Percentiles rank a stretch among this genome's conserved stretches.
phyloP scores from a whole-genome alignment of 2,797 vertebrate species.

The Trachops cirrhosus region DNA sequence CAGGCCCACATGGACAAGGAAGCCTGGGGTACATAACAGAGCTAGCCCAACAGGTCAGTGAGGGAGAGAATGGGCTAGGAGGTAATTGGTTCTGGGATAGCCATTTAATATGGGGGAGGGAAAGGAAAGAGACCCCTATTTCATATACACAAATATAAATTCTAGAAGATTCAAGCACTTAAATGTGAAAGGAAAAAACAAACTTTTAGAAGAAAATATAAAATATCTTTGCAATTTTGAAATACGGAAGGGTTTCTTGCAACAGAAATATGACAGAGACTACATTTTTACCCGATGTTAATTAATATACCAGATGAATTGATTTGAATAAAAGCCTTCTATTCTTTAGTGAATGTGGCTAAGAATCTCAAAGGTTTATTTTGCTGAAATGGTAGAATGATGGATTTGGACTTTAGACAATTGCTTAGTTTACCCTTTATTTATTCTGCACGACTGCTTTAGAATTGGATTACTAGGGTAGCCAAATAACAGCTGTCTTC shows the following conservation, averaged over 20 bases:
- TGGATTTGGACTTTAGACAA: background rate
- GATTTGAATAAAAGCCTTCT: background rate
- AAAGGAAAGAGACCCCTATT: background rate
- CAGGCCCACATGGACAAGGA: background rate
- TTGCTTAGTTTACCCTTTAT: background rate
- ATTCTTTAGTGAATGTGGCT: background rate
- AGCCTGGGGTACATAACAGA: background rate
- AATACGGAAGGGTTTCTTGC: background rate
- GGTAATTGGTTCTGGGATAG: background rate
- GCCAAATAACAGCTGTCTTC: background rate
- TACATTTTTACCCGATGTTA: background rate
- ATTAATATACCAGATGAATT: background rate
- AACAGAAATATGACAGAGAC: background rate
- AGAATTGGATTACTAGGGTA: background rate
- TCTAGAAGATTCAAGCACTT: background rate
- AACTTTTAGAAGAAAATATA: background rate
- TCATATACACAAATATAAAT: background rate
- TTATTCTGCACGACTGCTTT: background rate
- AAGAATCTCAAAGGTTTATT: background rate
- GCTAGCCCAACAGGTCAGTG: background rate
- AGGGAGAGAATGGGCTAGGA: background rate
- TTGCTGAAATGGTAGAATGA: background rate
- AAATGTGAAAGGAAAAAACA: background rate
- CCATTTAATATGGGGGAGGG: background rate
- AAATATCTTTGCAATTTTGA: background rate